These are phyloP conservation scores for Xanthia togata DNA, from an alignment of 2,888 invertebrate species.

Conservation along the genomic window DNA sequence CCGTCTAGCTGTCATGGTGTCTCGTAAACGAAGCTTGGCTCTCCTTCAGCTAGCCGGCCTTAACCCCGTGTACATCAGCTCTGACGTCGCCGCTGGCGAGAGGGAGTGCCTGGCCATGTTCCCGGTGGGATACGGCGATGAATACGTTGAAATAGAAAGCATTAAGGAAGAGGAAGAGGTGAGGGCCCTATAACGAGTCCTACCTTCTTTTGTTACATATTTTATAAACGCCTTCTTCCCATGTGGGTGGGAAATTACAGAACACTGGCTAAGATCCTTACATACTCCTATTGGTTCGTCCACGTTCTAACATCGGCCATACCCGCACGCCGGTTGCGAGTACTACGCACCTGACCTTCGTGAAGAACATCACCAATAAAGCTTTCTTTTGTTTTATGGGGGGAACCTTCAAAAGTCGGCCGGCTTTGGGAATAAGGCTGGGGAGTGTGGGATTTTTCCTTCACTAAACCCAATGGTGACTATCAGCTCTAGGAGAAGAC, in stretches of 20 bases:
- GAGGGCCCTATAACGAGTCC: neutral
- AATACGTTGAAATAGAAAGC: constrained; percentile 78
- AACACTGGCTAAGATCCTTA: neutral
- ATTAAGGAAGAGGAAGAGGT: constrained; percentile 73
- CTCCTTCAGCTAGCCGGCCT: constrained; percentile 83
- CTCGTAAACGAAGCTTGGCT: constrained; percentile 83
- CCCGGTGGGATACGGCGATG: constrained; percentile 87
- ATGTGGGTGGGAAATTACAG: neutral
- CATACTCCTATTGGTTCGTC: neutral
- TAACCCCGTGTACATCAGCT: constrained; percentile 85
- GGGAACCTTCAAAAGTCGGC: neutral
- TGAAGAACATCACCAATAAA: neutral
- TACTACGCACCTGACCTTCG: neutral
- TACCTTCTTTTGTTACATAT: neutral
- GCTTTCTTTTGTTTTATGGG: neutral
- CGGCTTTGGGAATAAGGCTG: neutral
- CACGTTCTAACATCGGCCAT: neutral
- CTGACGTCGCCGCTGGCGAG: constrained; percentile 79
- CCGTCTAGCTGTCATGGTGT: constrained; percentile 85
- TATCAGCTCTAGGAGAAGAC: neutral
- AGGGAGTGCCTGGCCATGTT: constrained; percentile 83
- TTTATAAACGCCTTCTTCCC: neutral
- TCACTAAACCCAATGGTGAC: neutral
- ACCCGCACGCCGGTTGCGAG: neutral
- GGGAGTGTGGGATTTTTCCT: neutral